Evolutionary conservation across 1,140 invertebrate species (phyloP).

Genomic region (Brachionus angularis): DNA sequence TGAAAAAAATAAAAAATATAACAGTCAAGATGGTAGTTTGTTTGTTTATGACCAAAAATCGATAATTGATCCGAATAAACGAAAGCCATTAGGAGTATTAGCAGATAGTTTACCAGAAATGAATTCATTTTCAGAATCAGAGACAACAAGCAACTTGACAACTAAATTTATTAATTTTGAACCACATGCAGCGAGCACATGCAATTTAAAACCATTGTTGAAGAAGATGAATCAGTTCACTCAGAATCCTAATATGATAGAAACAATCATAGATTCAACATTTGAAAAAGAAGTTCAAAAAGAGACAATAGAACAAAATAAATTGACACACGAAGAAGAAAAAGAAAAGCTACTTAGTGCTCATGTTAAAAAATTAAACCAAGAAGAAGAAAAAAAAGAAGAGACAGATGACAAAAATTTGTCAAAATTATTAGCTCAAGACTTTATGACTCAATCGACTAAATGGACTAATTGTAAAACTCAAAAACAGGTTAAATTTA

Average conservation of each 20-base stretch:
- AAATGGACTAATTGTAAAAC: constrained; percentile 22
- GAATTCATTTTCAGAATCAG: not conserved
- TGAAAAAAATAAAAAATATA: not conserved
- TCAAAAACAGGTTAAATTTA: constrained; percentile 27
- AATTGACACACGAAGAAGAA: constrained; percentile 10
- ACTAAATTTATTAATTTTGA: constrained; percentile 25
- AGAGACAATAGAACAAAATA: constrained; percentile 11
- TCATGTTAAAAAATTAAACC: not conserved
- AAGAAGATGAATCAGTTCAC: constrained; percentile 13
- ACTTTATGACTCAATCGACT: constrained; percentile 1
- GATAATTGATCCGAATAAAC: not conserved
- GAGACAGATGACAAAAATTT: constrained; percentile 11
- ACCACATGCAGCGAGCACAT: constrained; percentile 21
- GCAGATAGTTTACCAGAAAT: not conserved
- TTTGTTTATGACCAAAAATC: constrained; percentile 25
- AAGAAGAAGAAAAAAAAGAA: not conserved
- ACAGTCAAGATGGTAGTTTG: constrained; percentile 13
- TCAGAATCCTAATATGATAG: constrained; percentile 14
- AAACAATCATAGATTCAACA: constrained; percentile 11
- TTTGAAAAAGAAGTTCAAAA: constrained; percentile 22
- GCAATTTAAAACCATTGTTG: not conserved
- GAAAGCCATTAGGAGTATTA: constrained; percentile 15
- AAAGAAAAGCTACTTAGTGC: constrained; percentile 19
- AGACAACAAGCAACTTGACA: constrained; percentile 8
- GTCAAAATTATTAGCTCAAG: constrained; percentile 8